These are phyloP conservation scores for Ammodytes dubius DNA, from an alignment of 2,113 vertebrate genomes.

Conservation along the genomic window DNA sequence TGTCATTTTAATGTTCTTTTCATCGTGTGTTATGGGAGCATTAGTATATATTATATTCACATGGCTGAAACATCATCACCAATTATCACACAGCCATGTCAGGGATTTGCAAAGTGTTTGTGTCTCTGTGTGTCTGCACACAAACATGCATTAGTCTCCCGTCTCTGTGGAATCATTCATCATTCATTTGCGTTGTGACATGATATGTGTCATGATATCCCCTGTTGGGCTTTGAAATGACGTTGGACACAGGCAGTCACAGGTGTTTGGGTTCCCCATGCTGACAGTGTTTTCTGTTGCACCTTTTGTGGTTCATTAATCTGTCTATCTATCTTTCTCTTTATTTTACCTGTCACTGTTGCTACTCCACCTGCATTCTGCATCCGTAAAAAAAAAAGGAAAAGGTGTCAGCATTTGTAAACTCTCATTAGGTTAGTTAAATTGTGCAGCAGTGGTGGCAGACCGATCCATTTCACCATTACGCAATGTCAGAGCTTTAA, in stretches of 20 bases:
- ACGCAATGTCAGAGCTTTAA: background rate
- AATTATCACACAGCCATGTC: constrained; percentile 37
- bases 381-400: background rate
- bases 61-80: constrained; percentile 47
- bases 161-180: constrained; percentile 43
- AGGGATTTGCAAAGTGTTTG: constrained; percentile 10
- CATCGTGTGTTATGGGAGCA: constrained; percentile 20
- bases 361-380: background rate
- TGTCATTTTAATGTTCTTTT: constrained; percentile 25
- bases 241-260: constrained; percentile 53
- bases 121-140: constrained; percentile 16
- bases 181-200: constrained; percentile 36
- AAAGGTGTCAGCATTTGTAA: background rate
- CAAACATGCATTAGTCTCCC: constrained; percentile 21
- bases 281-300: constrained; percentile 28
- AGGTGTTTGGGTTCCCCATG: constrained; percentile 46
- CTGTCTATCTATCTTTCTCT: constrained; percentile 29
- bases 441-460: constrained; percentile 4
- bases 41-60: constrained; percentile 37
- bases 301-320: constrained; percentile 45
- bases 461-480: constrained; percentile 7
- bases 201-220: constrained; percentile 25
- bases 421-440: constrained; percentile 19
- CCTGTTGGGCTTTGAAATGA: constrained; percentile 29
- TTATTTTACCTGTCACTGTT: constrained; percentile 21